phyloP scores from a whole-genome alignment of 1,140 invertebrate genomes.

The Drosophila auraria region DNA sequence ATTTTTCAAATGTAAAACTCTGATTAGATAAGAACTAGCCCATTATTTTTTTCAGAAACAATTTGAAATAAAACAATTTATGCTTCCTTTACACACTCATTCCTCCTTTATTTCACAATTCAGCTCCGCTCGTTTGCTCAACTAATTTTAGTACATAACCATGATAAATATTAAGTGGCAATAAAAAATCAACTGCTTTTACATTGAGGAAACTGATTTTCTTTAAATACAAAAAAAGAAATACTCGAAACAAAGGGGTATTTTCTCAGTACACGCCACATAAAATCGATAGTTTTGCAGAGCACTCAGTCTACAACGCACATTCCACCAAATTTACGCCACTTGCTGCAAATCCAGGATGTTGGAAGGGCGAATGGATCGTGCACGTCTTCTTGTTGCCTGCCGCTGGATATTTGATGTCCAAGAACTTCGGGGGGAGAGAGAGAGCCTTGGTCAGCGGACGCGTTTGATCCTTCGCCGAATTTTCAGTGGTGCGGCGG shows the following conservation, averaged over 20 bases:
- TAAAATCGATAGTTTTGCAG: constrained; percentile 51
- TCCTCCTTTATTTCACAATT: constrained; percentile 67
- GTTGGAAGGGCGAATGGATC: constrained; percentile 1
- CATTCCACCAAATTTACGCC: constrained; percentile 6
- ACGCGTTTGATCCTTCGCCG: constrained; percentile 2
- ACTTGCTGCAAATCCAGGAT: constrained; percentile 7
- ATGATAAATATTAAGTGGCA: constrained; percentile 67
- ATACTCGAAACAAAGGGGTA: constrained; percentile 43
- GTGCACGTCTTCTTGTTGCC: constrained; percentile 20
- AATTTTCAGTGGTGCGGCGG: neutral
- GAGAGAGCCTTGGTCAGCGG: constrained; percentile 59
- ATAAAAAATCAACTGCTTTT: constrained; percentile 50
- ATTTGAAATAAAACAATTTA: neutral
- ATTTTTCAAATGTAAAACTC: neutral
- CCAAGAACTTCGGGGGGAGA: constrained; percentile 58
- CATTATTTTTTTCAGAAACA: neutral
- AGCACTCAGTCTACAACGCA: constrained; percentile 7
- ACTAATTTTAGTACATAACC: constrained; percentile 46
- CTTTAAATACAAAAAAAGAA: constrained; percentile 50
- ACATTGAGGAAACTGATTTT: constrained; percentile 40
- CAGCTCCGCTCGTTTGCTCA: constrained; percentile 32
- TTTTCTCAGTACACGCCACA: constrained; percentile 72
- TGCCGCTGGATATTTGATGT: constrained; percentile 43
- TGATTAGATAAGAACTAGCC: neutral
- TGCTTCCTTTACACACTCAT: constrained; percentile 62